Conservation (phyloP, 2,888 invertebrate genomes). For the Hipparchia sbordonii region DNA sequence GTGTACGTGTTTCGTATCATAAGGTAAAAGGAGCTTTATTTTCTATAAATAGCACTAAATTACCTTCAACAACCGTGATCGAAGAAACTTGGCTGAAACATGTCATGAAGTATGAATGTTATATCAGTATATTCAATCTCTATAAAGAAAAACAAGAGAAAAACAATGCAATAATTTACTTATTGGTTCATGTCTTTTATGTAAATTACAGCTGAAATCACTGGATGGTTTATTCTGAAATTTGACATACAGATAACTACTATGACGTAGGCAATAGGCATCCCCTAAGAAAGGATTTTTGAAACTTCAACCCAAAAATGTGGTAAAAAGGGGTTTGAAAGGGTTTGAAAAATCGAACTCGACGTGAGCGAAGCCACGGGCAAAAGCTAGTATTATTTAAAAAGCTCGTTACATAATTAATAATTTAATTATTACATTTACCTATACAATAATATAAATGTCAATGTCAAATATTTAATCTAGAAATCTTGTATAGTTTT, state of each 20-base stretch:
- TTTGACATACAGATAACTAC: too few species aligned
- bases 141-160: background rate
- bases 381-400: background rate
- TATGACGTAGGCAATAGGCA: too few species aligned
- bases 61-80: slow-evolving; percentile 7
- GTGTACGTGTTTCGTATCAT: background rate
- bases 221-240: too few species aligned
- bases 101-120: too few species aligned
- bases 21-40: background rate
- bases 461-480: slow-evolving; percentile 11
- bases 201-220: too few species aligned
- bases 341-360: too few species aligned
- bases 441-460: background rate
- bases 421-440: background rate
- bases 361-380: too few species aligned
- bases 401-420: background rate
- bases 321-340: too few species aligned
- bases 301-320: too few species aligned
- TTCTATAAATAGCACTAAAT: slow-evolving; percentile 3
- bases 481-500: background rate
- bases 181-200: background rate
- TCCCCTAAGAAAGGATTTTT: too few species aligned
- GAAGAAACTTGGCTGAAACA: background rate
- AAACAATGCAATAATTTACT: background rate
- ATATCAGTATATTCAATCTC: background rate